Evolutionary conservation across 2,888 invertebrate genomes (phyloP), one percentile per base, ranked within the genome.

Genomic region (Germaria angustata): DNA sequence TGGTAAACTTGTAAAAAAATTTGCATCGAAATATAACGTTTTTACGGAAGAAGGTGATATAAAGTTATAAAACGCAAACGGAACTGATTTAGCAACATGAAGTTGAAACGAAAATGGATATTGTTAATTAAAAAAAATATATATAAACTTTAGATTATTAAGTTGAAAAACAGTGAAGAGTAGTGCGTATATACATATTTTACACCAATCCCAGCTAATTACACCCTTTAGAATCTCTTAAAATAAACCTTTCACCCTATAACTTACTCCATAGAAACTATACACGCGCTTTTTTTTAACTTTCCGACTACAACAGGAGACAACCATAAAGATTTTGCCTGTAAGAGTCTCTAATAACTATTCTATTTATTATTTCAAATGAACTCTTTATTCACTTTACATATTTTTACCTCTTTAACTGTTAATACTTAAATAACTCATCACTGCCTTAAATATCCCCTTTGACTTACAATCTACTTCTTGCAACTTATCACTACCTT

Each of bases 21-120:
- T n/a, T 8, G n/a, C 7, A 39, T 2, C n/a, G 22, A 8, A 15
- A 1, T 17, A 34, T 15, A 20, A 39, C 22, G 9, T 63, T 59
- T 39, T 63, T 79, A 81, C 55, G 53, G 76, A 65, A 59, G 66
- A 75, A 69, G 75, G 81, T 82, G 79, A 75, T 79, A 71, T 71
- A 78, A 24, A 81, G 44, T 61, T 44, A 5, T 28, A 6, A 28
- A 72, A 73, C 55, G 73, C 41, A 75, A 69, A 82, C 61, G 82
- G 79, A 82, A 82, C 82, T 82, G 82, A 79, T 66, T 76, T 61
- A 82, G 71, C 57, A 76, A 71, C 75, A 55, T 59, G 75, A 82
- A 76, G 68, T 81, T 76, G 53, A 36, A 65, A 75, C 3, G 79
- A 82, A 79, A 76, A 75, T 79, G 75, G 71, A 79, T 79, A 79